Evolutionary conservation across 2,888 invertebrate species (phyloP).

Genomic region (Lamellibrachia columna): DNA sequence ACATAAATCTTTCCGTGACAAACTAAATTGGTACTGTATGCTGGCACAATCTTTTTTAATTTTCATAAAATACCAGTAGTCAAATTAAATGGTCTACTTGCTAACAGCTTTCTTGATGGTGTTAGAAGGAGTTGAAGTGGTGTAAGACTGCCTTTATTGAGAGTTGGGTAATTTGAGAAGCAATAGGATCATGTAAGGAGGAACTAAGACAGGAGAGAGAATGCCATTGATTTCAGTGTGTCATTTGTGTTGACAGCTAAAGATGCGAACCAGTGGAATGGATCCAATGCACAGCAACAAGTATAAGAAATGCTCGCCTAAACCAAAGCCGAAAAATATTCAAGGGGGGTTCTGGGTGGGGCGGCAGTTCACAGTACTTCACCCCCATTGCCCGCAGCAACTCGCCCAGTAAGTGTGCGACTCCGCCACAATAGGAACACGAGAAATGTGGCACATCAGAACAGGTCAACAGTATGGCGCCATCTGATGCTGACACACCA

Average conservation of each 20-base stretch:
- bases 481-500: conserved; percentile 20
- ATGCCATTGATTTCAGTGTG: background rate
- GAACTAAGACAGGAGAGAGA: background rate
- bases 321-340: conserved; percentile 54
- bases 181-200: background rate
- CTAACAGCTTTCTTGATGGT: background rate
- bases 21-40: background rate
- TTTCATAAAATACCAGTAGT: background rate
- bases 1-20: background rate
- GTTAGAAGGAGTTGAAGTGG: background rate
- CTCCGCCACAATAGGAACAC: conserved; percentile 13
- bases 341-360: no score
- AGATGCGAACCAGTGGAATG: conserved; percentile 79
- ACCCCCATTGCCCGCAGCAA: background rate
- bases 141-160: background rate
- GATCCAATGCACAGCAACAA: conserved; percentile 71
- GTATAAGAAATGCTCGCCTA: conserved; percentile 65
- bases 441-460: background rate
- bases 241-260: conserved; percentile 68
- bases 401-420: conserved; percentile 34
- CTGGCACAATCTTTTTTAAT: background rate
- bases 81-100: background rate
- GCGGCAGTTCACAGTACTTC: background rate
- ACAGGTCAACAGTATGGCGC: background rate
- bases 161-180: background rate